These are phyloP conservation scores for Dicrostonyx torquatus DNA, from an alignment of 2,797 vertebrate species.

Conservation along the genomic window DNA sequence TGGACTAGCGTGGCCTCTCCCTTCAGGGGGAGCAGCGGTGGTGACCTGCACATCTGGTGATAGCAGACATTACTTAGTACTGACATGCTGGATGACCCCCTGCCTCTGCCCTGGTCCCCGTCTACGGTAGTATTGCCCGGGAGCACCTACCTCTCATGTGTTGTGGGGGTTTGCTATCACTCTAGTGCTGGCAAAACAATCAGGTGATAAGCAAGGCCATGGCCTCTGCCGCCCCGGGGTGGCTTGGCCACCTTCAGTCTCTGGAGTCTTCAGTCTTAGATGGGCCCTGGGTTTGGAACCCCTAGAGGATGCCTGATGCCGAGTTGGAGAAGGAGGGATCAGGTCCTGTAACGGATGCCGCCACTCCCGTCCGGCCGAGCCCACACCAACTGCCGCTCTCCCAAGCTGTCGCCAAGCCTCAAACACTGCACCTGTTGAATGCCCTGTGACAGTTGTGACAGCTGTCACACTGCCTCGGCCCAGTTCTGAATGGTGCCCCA, in stretches of 20 bases:
- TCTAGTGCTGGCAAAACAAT: not conserved
- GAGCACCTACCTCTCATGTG: not conserved
- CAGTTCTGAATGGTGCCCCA: not conserved
- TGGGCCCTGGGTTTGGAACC: not conserved
- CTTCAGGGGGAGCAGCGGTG: not conserved
- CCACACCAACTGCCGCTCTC: not conserved
- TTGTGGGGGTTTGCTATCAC: not conserved
- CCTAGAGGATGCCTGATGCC: not conserved
- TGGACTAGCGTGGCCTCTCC: not conserved
- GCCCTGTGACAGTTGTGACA: not conserved
- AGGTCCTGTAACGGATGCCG: not conserved
- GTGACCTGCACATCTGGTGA: not conserved
- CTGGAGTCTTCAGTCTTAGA: not conserved
- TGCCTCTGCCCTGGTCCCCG: not conserved
- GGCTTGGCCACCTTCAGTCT: not conserved
- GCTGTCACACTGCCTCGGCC: not conserved
- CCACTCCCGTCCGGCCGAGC: not conserved
- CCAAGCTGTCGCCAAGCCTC: not conserved
- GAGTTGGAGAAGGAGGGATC: not conserved
- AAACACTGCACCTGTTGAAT: not conserved
- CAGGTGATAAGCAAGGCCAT: not conserved
- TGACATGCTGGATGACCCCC: not conserved
- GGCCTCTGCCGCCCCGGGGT: not conserved
- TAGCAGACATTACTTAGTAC: not conserved
- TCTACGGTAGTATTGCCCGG: not conserved